Evolutionary conservation across 2,113 vertebrate species (phyloP), one percentile per base, ranked within the genome.

Genomic region (Rhadina sibilatrix): DNA sequence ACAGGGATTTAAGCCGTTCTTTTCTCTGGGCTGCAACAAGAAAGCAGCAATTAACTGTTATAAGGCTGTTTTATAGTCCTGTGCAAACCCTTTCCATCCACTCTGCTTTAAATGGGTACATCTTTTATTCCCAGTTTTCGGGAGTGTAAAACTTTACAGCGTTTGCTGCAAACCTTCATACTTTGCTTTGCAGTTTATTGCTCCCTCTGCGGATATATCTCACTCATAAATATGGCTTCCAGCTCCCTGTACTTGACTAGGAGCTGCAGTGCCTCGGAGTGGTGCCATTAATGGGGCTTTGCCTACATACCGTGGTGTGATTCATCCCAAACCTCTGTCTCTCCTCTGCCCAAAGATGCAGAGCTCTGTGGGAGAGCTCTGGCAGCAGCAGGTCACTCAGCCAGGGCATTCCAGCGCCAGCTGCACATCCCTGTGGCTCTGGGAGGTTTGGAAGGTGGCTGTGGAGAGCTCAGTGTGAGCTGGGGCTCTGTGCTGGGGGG

Each of bases 111-210:
- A 98, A 95, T 57, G 95, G 92, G 90, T 87, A 5, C 78, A 92
- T 97, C 95, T 97, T 98, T 98, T 97, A 97, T 97, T 96, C 96
- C 94, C 91, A 83, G 96, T 97, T 98, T 98, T 97, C 90, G 61
- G 97, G 94, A 97, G 96, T 57, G 96, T 98, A 98, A 98, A 98
- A 98, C 96, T 98, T 98, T 96, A 98, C 90, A 88, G 88, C 84
- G 0, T 90, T 97, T 94, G 79, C 97, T 86, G 96, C 97, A 95
- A 97, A 96, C 97, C 97, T 96, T 96, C 97, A 91, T 97, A 96
- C 97, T 97, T 96, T 69, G 91, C 96, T 91, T 54, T 57, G 85
- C n/a, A 0, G 90, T 98, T 98, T 97, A 98, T 87, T 52, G 95
- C 96, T 98, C 98, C 97, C 97, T 97, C 91, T 94, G 95, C 82